Evolutionary conservation across 2,888 invertebrate species (phyloP), one percentile per base, ranked within the genome.

Genomic region (Trachelus tabidus): DNA sequence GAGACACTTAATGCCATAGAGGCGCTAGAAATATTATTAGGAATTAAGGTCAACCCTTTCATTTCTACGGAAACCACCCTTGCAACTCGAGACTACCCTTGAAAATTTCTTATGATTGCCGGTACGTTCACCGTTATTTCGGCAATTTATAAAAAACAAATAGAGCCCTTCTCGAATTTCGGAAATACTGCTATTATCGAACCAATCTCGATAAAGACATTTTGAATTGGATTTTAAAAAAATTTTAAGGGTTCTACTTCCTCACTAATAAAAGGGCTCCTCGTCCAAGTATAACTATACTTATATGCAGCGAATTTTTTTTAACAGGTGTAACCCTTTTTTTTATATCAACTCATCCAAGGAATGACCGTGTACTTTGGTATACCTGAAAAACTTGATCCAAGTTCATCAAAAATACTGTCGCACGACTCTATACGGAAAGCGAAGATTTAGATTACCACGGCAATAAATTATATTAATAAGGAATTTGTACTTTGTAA

Each of bases 1-100:
- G 9, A 56, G 56, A 56, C 23, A 15, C 56, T 56, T 56, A 56
- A 56, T 40, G 34, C 6, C 23, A 9, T 23, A 56, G 56, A 56
- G 56, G 56, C 75, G 68, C 71, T 69, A 40, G n/a, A n/a, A 69
- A 75, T 40, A 75, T 75, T 77, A 77, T 77, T 15, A 34, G 75
- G 77, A 77, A 77, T 77, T 77, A 77, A 74, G 40, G 30, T n/a
- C 77, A 77, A 77, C 77, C 77, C 75, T 77, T 77, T 77, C 75
- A 37, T n/a, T 11, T 69, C 34, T 35, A n/a, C 9, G 56, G 23
- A 56, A 56, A 56, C 56, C 56, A 9, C 56, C 56, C 56, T 23
- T 56, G 56, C 56, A 6, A 23, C 40, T 15, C 23, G 40, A 6
- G 56, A 2, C 56, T 56, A 56, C 6, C 56, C 23, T 15, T 23